Conservation (phyloP, 2,797 vertebrate genomes). For the Fratercula arctica region DNA sequence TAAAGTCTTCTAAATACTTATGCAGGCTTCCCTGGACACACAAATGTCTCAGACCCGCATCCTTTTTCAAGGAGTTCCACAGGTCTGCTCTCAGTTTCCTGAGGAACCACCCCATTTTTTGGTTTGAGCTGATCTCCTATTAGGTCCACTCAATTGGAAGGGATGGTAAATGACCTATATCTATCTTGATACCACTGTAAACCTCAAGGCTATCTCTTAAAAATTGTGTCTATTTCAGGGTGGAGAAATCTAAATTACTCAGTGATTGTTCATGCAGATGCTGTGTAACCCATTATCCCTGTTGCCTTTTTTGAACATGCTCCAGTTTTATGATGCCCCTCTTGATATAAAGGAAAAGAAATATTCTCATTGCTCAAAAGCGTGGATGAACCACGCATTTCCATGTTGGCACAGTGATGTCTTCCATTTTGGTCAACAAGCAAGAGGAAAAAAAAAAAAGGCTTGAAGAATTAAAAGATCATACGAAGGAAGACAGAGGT, state of each 20-base stretch:
- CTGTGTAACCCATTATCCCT: background rate
- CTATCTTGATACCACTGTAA: background rate
- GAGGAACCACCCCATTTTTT: background rate
- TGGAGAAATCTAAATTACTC: background rate
- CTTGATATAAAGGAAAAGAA: background rate
- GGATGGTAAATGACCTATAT: background rate
- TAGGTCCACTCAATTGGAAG: background rate
- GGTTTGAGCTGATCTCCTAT: background rate
- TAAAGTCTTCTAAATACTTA: background rate
- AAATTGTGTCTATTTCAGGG: background rate
- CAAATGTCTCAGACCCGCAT: background rate
- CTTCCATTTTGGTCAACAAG: background rate
- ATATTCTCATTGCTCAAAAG: background rate
- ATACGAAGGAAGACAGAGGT: background rate
- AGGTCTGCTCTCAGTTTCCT: background rate
- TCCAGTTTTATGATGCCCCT: background rate
- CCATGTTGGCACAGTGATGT: background rate
- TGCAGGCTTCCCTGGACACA: background rate
- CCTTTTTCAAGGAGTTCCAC: background rate
- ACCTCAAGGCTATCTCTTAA: background rate
- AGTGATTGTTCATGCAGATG: background rate
- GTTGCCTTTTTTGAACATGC: background rate
- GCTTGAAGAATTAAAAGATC: background rate
- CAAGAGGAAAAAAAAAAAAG: background rate
- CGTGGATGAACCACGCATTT: background rate